phyloP scores from a whole-genome alignment of 2,888 invertebrate species.

The Poecilus cupreus region DNA sequence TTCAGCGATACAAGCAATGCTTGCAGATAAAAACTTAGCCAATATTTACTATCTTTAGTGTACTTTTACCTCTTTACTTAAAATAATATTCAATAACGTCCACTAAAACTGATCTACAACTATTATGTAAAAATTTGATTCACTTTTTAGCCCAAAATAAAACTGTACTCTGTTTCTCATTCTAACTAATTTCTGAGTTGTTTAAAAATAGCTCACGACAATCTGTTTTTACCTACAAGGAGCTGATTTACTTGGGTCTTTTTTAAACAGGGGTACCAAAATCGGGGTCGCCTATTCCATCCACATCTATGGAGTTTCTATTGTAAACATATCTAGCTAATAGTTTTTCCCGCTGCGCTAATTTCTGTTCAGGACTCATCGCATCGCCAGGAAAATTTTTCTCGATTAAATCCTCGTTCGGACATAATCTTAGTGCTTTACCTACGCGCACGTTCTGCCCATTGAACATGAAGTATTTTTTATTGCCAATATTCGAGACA shows the following conservation, averaged over 20 bases:
- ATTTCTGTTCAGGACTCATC: conserved; percentile 67
- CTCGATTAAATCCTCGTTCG: conserved; percentile 68
- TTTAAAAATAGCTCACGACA: conserved; percentile 58
- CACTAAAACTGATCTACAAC: conserved; percentile 49
- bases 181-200: conserved; percentile 56
- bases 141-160: conserved; percentile 59
- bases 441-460: conserved; percentile 70
- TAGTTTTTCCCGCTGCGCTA: conserved; percentile 68
- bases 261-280: conserved; percentile 81
- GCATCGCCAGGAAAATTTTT: conserved; percentile 65
- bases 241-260: conserved; percentile 44
- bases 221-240: conserved; percentile 54
- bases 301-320: conserved; percentile 70
- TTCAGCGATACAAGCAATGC: conserved; percentile 52
- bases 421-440: conserved; percentile 71
- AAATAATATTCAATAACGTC: conserved; percentile 46
- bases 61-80: conserved; percentile 53
- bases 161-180: conserved; percentile 53
- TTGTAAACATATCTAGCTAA: conserved; percentile 72
- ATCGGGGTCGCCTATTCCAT: conserved; percentile 80
- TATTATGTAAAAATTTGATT: conserved; percentile 59
- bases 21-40: conserved; percentile 59
- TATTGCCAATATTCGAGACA: conserved; percentile 65
- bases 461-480: conserved; percentile 70
- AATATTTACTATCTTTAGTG: conserved; percentile 57